A percentile compares a stretch with the other conserved stretches of the same genome.
These are phyloP conservation scores for Sorex fumeus DNA, from an alignment of 2,113 vertebrate genomes.

Conservation along the genomic window DNA sequence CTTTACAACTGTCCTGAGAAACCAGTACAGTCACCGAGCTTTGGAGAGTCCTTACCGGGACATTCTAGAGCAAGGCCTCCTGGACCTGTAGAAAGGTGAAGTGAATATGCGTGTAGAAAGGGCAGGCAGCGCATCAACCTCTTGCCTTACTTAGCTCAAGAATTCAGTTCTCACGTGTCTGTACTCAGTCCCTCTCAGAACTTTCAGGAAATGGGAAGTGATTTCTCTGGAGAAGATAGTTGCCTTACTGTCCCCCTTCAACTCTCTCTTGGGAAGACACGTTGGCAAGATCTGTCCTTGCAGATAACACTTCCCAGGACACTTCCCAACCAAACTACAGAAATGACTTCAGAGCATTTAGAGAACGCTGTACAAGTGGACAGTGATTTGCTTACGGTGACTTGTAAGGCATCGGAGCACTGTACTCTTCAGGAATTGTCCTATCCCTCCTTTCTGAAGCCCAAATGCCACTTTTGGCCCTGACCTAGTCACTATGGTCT, in stretches of 20 bases:
- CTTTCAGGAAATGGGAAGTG: background rate
- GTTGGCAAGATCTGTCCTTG: background rate
- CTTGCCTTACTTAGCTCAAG: background rate
- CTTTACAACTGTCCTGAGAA: background rate
- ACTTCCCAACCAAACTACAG: background rate
- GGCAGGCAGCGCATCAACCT: background rate
- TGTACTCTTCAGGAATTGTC: background rate
- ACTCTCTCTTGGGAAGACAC: background rate
- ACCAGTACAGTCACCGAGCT: fast-evolving
- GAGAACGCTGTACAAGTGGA: background rate
- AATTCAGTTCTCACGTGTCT: background rate
- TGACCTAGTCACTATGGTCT: background rate
- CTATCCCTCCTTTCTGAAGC: background rate
- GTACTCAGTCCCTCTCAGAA: background rate
- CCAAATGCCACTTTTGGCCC: background rate
- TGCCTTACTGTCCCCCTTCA: background rate
- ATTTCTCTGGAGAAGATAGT: background rate
- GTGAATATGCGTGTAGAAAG: background rate
- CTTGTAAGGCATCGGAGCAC: background rate
- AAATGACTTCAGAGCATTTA: conserved; percentile 10
- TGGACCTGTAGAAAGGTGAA: background rate
- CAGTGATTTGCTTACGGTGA: too few relatives aligned
- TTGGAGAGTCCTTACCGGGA: fast-evolving
- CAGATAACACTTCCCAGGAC: background rate
- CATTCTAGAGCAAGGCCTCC: too few relatives aligned